Evolutionary conservation across 2,888 invertebrate species (phyloP), one percentile per base, ranked within the genome.

Genomic region (Xestia sexstrigata): DNA sequence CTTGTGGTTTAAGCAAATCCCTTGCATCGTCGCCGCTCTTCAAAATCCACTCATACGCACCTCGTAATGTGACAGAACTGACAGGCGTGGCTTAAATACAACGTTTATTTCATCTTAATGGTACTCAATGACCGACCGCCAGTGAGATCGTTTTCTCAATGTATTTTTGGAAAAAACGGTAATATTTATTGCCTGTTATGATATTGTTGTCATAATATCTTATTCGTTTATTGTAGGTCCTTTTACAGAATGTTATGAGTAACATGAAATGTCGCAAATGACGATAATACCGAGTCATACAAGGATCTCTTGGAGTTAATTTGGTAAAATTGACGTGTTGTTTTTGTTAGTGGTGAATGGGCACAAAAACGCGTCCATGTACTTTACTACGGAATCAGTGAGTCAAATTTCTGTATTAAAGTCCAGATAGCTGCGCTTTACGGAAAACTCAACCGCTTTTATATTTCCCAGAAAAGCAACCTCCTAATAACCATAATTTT

Each of bases 71-170:
- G 84, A 84, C 84, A 86, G 79, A 84, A 79, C 55, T 70, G 84
- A 86, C 84, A 83, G 83, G 83, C 79, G 79, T 83, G 74, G 73
- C 73, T 79, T 84, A 86, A 86, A 83, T 82, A 82, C 65, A 55
- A 35, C 71, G 71, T 86, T 84, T 83, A 83, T 85, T 85, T 85
- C 52, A 78, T 85, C 70, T 78, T 85, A 85, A 74, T 86, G 70
- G 71, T 66, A 55, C 49, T 82, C 79, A 75, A 70, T 78, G 67
- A 58, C 35, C 30, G 78, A 55, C 74, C 68, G 70, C 73, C 74
- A 71, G 13, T 20, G 58, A 58, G 45, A 69, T 49, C 60, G 45
- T 23, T 45, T 74, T 74, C 52, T 42, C 39, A 68, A 69, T 66
- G 58, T 60, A 45, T 68, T 65, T 81, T 67, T 60, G 26, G 47